Evolutionary conservation across 2,113 vertebrate genomes (phyloP).

Genomic region (Stegastes partitus): DNA sequence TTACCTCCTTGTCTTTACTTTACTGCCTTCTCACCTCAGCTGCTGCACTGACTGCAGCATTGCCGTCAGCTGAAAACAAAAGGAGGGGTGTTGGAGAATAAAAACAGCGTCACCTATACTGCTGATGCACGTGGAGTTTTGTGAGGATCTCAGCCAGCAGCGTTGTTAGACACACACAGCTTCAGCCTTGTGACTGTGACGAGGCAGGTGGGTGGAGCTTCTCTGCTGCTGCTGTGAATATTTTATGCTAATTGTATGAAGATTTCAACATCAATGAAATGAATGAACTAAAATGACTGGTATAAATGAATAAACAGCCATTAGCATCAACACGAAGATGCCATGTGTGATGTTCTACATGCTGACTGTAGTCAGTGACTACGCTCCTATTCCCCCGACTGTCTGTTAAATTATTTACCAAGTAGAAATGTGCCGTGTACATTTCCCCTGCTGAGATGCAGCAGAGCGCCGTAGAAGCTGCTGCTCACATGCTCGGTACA

Average conservation of each 20-base stretch:
- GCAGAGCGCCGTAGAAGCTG: slow-evolving; percentile 12
- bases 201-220: not conserved
- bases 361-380: no score
- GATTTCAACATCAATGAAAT: slow-evolving; percentile 10
- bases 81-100: slow-evolving; percentile 6
- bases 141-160: not conserved
- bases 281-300: not conserved
- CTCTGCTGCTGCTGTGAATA: slow-evolving; percentile 7
- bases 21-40: not conserved
- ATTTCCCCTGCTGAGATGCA: slow-evolving; percentile 48
- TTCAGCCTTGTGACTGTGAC: not conserved
- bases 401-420: slow-evolving; percentile 63
- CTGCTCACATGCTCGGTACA: slow-evolving; percentile 48
- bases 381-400: slow-evolving; percentile 24
- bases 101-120: not conserved
- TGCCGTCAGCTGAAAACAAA: not conserved
- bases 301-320: not conserved
- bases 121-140: not conserved
- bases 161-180: not conserved
- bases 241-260: slow-evolving; percentile 26
- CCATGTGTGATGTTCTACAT: slow-evolving; percentile 3
- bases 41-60: slow-evolving; percentile 35
- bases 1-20: not conserved
- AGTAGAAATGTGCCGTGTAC: slow-evolving; percentile 11
- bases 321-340: slow-evolving; percentile 5